Base-by-base conservation (phyloP, 2,888 invertebrate genomes). In the Odontocerum albicorne region DNA sequence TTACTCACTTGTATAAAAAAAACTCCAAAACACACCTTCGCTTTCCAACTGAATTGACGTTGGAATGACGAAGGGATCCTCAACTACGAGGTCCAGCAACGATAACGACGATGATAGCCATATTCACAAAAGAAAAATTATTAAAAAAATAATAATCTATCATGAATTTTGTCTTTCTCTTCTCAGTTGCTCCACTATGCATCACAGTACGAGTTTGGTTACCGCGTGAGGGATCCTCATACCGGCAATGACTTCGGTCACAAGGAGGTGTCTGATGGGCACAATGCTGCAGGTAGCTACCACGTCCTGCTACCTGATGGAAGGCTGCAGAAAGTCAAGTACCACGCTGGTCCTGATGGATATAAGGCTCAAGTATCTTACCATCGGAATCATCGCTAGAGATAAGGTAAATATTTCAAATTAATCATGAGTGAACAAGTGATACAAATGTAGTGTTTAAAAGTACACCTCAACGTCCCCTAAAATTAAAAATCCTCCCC, bases 251-350 rank as follows among this genome's bases (percentile, higher is more conserved):
- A 88, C 68, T 91, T 85, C 67, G 88, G 90, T 6, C 90, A 91
- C 68, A 82, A 83, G 57, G 90, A 91, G 70, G 79, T 81, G 36
- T 81, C 84, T 62, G 80, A 82, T 57, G 88, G 86, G 8, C 81
- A 84, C 60, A 80, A 79, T 39, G 83, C 86, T 1, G 83, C 82
- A 63, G 90, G 91, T 10, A 82, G 83, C 59, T 91, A 91, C 73
- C 87, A 89, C 65, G 88, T 90, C 2, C 74, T 86, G 7, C 72
- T 91, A 35, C 91, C 91, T 1, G 90, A 91, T 70, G 91, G 90
- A 21, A 79, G 90, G 61, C 74, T 87, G 66, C 90, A 91, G 72
- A 84, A 84, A 63, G 90, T 90, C 43, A 79, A 83, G 59, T 92
- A 92, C 70, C 84, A 83, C 63, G 90, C 88, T 0, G 90, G 90